A percentile compares a stretch with the other conserved stretches of the same genome.
These are phyloP conservation scores for Lanius collurio DNA, from an alignment of 2,113 vertebrate genomes.

Conservation along the genomic window DNA sequence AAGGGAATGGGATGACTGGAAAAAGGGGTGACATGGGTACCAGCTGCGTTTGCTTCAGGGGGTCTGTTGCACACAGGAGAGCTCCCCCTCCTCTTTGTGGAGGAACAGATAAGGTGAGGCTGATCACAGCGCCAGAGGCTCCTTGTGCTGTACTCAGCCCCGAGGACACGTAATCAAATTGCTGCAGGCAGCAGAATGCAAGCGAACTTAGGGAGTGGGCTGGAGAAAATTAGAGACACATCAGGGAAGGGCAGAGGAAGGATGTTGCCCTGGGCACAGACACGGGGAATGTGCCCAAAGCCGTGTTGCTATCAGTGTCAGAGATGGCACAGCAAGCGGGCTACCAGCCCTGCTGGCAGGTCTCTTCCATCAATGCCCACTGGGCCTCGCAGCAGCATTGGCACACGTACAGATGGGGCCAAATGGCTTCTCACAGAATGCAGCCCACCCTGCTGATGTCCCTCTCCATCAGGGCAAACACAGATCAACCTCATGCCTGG, in stretches of 20 bases:
- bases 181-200: not conserved
- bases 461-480: not conserved
- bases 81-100: rapidly evolving
- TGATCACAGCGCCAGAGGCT: not conserved
- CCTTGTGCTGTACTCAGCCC: not conserved
- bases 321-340: not conserved
- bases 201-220: not conserved
- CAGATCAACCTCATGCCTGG: rapidly evolving
- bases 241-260: not conserved
- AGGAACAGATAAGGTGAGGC: not conserved
- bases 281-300: not conserved
- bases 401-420: not conserved
- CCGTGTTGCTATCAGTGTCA: rapidly evolving
- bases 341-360: rapidly evolving
- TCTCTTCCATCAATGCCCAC: rapidly evolving
- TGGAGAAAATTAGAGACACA: not conserved
- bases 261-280: not conserved
- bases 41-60: not conserved
- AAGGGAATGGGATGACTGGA: not conserved
- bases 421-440: not conserved
- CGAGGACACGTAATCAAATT: rapidly evolving
- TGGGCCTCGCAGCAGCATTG: not conserved
- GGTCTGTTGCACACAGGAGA: not conserved
- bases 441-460: not conserved
- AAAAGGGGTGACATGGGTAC: rapidly evolving